Conservation (phyloP, 2,797 vertebrate species). For the Fistularia commersonii region DNA sequence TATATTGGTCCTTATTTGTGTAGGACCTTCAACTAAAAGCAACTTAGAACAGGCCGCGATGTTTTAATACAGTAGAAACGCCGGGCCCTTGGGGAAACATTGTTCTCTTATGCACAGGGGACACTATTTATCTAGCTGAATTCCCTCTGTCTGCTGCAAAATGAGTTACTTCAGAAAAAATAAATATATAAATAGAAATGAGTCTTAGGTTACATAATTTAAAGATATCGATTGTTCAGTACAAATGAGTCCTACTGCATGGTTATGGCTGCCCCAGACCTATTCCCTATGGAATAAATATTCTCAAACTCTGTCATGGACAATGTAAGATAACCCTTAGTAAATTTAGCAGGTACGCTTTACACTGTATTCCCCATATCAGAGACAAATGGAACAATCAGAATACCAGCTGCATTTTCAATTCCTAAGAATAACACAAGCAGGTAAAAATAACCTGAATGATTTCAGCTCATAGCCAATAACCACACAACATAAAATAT, state of each 20-base stretch:
- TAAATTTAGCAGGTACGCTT: conserved; percentile 39
- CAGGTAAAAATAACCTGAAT: conserved; percentile 17
- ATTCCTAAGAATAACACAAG: conserved; percentile 26
- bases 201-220: conserved; percentile 8
- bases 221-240: conserved; percentile 37
- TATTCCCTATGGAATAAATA: conserved; percentile 17
- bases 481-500: conserved; percentile 33
- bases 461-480: conserved; percentile 27
- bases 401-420: conserved; percentile 28
- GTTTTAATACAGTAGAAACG: neutral
- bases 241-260: conserved; percentile 26
- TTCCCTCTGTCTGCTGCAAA: conserved; percentile 30
- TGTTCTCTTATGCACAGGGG: conserved; percentile 13
- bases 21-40: conserved; percentile 11
- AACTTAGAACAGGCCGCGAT: too few species aligned
- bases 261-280: conserved; percentile 7
- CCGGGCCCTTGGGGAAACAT: conserved; percentile 12
- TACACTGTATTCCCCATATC: conserved; percentile 37
- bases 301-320: conserved; percentile 28
- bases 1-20: conserved; percentile 12
- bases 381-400: conserved; percentile 29
- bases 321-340: conserved; percentile 46
- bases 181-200: neutral
- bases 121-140: conserved; percentile 33
- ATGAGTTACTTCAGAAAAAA: conserved; percentile 8